Conservation (phyloP, 2,797 vertebrate genomes). For the Cetoscarus ocellatus region DNA sequence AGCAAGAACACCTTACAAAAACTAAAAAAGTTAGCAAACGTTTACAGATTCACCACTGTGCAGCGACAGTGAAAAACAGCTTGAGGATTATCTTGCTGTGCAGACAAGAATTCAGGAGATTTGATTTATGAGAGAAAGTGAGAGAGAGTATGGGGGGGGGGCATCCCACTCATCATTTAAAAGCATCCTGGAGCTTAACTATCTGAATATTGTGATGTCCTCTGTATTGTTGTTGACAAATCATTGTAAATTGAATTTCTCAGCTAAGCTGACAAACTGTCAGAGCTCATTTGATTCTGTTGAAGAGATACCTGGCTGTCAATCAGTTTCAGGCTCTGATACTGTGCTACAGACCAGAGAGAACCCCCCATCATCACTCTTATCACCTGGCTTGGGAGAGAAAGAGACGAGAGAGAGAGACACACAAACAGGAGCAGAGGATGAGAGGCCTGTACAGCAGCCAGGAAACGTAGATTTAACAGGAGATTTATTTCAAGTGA, state of each 20-base stretch:
- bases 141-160: not conserved
- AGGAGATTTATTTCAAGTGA: too few species aligned
- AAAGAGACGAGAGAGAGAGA: not conserved
- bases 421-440: slow-evolving; percentile 1
- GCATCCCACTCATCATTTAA: slow-evolving; percentile 36
- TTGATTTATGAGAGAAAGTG: slow-evolving; percentile 76
- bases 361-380: slow-evolving; percentile 74
- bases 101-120: slow-evolving; percentile 78
- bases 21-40: slow-evolving; percentile 64
- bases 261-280: slow-evolving; percentile 64
- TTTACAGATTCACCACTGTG: slow-evolving; percentile 73
- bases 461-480: slow-evolving; percentile 24
- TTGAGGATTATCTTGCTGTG: slow-evolving; percentile 79
- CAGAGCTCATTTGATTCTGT: slow-evolving; percentile 72
- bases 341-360: slow-evolving; percentile 66
- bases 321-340: slow-evolving; percentile 67
- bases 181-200: slow-evolving; percentile 54
- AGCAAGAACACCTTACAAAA: slow-evolving; percentile 57
- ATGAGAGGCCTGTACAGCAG: slow-evolving; percentile 28
- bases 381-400: slow-evolving; percentile 58
- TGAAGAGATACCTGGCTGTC: slow-evolving; percentile 74
- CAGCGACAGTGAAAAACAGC: slow-evolving; percentile 75
- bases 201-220: slow-evolving; percentile 65
- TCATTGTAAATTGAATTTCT: slow-evolving; percentile 76
- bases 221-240: slow-evolving; percentile 77